Base-by-base conservation (phyloP, 2,888 invertebrate genomes). In the Notocelia uddmanniana region DNA sequence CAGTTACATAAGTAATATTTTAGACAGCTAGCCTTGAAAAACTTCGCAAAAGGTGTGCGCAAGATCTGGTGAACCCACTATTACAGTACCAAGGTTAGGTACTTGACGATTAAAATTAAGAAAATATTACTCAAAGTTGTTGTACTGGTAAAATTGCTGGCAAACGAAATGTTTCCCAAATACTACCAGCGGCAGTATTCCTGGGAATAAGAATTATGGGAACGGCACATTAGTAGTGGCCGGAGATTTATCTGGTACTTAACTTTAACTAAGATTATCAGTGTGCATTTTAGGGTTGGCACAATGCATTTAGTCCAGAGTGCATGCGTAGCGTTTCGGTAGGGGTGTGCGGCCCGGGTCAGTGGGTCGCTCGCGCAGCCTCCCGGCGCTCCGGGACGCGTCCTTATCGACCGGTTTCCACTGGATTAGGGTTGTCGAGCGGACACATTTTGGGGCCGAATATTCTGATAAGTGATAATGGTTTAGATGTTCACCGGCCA, bases 321-420 rank as follows among this genome's bases (percentile, higher is more conserved):
- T 75, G 72, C 68, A 58, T 55, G 73, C 73, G 74, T 73, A 75
- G 76, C 75, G 71, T 73, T 76, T 78, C 68, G 73, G 62, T 73
- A 69, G 66, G 55, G 76, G 74, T 80, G 82, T 80, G 80, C 83
- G 80, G 89, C 87, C 89, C 88, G 92, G 95, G 95, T 95, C 95
- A 95, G 94, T 95, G 95, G 95, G 95, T 95, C 95, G 95, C 87
- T 87, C 94, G 94, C 94, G 93, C 94, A 94, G 94, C 92, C 90
- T 94, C 93, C 91, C 83, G 81, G 84, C 86, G 86, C 85, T 85
- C 84, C 86, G 89, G 87, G 88, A 89, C 89, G 92, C 91, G 89
- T 87, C 93, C 92, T 84, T 94, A 94, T 94, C 91, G 94, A 94
- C 90, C 94, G 93, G 86, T 80, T 85, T 85, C 77, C 89, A 88